phyloP scores from a whole-genome alignment of 2,113 vertebrate species.

The Rattus rattus region DNA sequence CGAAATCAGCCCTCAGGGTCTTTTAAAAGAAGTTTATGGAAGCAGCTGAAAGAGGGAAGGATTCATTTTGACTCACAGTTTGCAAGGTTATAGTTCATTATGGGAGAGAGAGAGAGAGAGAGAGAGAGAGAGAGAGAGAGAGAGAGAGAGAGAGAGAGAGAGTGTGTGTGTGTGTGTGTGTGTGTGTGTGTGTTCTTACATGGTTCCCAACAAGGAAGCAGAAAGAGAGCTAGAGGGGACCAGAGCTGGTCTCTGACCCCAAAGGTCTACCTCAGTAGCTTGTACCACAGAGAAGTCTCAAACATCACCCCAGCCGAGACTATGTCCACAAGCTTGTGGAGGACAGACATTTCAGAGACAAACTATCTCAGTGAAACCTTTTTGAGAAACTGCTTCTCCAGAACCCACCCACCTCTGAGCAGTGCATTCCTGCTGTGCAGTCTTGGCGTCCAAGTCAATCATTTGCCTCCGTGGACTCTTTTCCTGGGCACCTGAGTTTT shows the following conservation, averaged over 20 bases:
- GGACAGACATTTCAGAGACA: neutral
- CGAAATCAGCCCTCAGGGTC: neutral
- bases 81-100: neutral
- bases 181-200: neutral
- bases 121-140: too few species aligned
- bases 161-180: neutral
- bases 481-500: neutral
- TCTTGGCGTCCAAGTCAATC: neutral
- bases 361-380: neutral
- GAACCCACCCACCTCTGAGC: neutral
- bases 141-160: too few species aligned
- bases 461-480: neutral
- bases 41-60: neutral
- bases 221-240: neutral
- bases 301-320: neutral
- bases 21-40: neutral
- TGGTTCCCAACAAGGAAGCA: neutral
- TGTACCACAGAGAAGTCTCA: neutral
- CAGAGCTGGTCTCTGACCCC: neutral
- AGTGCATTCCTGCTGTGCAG: accelerated
- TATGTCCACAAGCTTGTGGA: neutral
- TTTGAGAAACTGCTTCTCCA: neutral
- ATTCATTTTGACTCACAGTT: neutral
- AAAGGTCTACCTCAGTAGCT: neutral
- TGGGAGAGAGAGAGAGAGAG: too few species aligned